A percentile compares a stretch with the other conserved stretches of the same genome.
Conservation (phyloP, 2,888 invertebrate genomes). For the Hofmannophila pseudospretella region DNA sequence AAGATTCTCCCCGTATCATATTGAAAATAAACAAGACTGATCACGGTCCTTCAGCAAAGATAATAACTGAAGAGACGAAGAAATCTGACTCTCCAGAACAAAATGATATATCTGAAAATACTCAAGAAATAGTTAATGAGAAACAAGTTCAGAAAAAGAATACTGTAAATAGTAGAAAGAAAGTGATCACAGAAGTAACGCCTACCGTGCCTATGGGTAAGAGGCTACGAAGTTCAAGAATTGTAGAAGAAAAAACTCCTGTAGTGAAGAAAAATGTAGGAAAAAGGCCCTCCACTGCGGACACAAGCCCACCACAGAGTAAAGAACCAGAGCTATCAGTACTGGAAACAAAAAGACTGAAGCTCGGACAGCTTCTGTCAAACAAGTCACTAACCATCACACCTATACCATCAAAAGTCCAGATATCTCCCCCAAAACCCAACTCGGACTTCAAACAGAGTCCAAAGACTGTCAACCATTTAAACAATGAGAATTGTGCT, state of each 20-base stretch:
- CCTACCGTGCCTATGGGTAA: conserved; percentile 52
- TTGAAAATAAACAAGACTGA: conserved; percentile 82
- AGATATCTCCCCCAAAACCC: conserved; percentile 41
- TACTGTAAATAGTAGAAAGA: conserved; percentile 50
- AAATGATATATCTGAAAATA: conserved; percentile 37
- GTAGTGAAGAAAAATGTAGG: conserved; percentile 37
- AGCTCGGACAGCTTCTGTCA: conserved; percentile 62
- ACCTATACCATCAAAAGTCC: conserved; percentile 43
- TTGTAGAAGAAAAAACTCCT: conserved; percentile 56
- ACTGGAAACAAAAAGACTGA: conserved; percentile 60
- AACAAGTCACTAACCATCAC: conserved; percentile 59
- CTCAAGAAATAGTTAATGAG: conserved; percentile 45
- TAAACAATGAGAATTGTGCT: conserved; percentile 66
- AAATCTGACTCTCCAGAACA: conserved; percentile 37
- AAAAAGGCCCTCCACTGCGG: conserved; percentile 46
- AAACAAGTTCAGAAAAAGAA: conserved; percentile 43
- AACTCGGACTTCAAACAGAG: conserved; percentile 41
- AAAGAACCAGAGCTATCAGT: conserved; percentile 53
- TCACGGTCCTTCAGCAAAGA: conserved; percentile 69
- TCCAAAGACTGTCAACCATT: conserved; percentile 48
- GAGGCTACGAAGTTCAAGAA: conserved; percentile 62
- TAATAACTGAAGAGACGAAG: conserved; percentile 62
- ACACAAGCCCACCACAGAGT: conserved; percentile 40
- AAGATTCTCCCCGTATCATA: conserved; percentile 78
- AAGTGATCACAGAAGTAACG: conserved; percentile 34